phyloP scores from a whole-genome alignment of 2,888 invertebrate species.

The Phengaris alcon region DNA sequence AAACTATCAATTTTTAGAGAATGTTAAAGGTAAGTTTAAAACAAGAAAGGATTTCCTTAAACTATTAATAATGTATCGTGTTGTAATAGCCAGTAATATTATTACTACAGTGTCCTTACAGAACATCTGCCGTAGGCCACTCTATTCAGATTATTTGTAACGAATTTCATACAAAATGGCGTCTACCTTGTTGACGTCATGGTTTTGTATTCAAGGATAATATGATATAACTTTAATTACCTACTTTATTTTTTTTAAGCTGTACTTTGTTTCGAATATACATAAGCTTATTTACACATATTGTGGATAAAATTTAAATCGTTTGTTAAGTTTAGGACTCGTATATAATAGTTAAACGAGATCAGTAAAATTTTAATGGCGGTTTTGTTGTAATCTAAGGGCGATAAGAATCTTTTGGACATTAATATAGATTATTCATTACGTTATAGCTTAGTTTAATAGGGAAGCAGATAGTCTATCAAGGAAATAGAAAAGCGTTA shows the following conservation, averaged over 20 bases:
- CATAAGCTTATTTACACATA: too few species aligned
- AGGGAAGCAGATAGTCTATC: too few species aligned
- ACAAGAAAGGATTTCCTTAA: not conserved
- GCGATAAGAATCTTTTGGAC: too few species aligned
- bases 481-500: too few species aligned
- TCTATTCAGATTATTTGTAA: constrained; percentile 16
- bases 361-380: too few species aligned
- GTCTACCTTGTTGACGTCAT: not conserved
- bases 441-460: too few species aligned
- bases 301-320: too few species aligned
- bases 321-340: too few species aligned
- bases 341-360: too few species aligned
- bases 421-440: too few species aligned
- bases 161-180: constrained; percentile 16
- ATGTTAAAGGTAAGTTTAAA: not conserved
- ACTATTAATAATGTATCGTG: not conserved
- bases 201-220: constrained; percentile 6
- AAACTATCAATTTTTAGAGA: too few species aligned
- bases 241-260: not conserved
- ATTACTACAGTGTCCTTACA: not conserved
- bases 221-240: not conserved
- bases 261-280: not conserved
- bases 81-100: constrained; percentile 5
- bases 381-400: too few species aligned
- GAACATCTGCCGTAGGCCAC: constrained; percentile 18